Evolutionary conservation across 2,888 invertebrate genomes (phyloP), one percentile per base, ranked within the genome.

Genomic region (Agrotis puta): DNA sequence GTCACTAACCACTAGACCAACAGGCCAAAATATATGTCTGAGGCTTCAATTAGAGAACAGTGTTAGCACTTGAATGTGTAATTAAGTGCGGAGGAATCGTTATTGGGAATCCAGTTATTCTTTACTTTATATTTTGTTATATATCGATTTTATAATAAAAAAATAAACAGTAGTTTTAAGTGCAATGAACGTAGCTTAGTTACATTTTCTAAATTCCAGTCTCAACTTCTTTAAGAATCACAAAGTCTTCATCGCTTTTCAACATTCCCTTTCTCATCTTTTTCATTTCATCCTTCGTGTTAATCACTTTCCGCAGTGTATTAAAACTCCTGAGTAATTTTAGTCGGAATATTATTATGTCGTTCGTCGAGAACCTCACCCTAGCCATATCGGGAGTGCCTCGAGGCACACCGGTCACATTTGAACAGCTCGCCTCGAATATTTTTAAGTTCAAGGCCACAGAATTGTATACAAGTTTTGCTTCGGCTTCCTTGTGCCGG

Each of bases 361-460:
- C 86, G 85, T 86, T 85, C 82, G 79, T 88, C 85, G 85, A 88
- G 86, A 88, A 87, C 87, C 87, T 85, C 84, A 88, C 87, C 87
- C 86, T 84, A 87, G 79, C 89, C 90, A 82, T 91, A 90, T 91
- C 88, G 80, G 90, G 91, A 85, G 79, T 84, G 86, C 88, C 90
- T 87, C 79, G 88, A 86, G 86, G 87, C 88, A 76, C 82, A 82
- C 85, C 84, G 82, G 79, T 84, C 85, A 85, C 84, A 85, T 84
- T 84, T 77, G 86, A 89, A 89, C 89, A 90, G 88, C 89, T 89
- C 88, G 88, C 89, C 91, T 91, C 88, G 84, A 89, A 87, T 86
- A 88, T 87, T 89, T 91, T 85, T 85, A 94, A 94, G 94, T 94
- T 94, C 94, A 94, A 93, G 94, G 94, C 85, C 92, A 89, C 81